Base-by-base conservation (phyloP, 2,113 vertebrate genomes). In the Strigops habroptila region DNA sequence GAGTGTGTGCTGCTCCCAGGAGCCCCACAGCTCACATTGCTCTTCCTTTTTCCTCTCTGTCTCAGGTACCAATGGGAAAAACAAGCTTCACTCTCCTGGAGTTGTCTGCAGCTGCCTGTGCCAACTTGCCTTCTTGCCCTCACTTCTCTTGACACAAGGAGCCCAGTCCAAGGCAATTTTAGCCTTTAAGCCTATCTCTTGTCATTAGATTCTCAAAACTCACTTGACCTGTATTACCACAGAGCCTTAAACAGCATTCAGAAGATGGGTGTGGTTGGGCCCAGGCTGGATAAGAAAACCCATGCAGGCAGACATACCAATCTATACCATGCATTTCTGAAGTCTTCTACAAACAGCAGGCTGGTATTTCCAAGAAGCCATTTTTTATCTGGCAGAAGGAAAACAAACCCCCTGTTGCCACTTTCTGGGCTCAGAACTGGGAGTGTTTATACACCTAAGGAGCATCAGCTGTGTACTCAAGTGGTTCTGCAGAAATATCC, bases 241-340 rank as follows among this genome's bases (percentile, higher is more conserved):
- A 41, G 21, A 55, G 39, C 12, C 30, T 62, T 3, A n/a, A 67
- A 51, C 30, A 60, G 73, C 46, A 67, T 6, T 18, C 51, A 70
- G 31, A 60, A 14, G 46, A 75, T 11, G 10, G 10, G 21, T 10
- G 64, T 16, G 53, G 43, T 2, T 81, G 24, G 31, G 17, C 16
- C 13, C 22, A 30, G 28, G 33, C 30, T 57, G n/a, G 67, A 48
- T 25, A 46, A 59, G 76, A 88, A 82, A 82, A 62, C 16, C 17
- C 24, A 6, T 3, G 7, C 0, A 21, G 18, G 18, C 46, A 46
- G 12, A 62, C 25, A n/a, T 2, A 62, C 23, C 43, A 27, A 30
- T 16, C 70, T 33, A 31, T 21, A 28, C 22, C 52, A 33, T 0
- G 2, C 33, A 43, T 19, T 12, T 28, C 60, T 68, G 4, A 52